A percentile compares a stretch with the other conserved stretches of the same genome.
Conservation (phyloP, 2,797 vertebrate genomes). For the Ispidina lecontei region DNA sequence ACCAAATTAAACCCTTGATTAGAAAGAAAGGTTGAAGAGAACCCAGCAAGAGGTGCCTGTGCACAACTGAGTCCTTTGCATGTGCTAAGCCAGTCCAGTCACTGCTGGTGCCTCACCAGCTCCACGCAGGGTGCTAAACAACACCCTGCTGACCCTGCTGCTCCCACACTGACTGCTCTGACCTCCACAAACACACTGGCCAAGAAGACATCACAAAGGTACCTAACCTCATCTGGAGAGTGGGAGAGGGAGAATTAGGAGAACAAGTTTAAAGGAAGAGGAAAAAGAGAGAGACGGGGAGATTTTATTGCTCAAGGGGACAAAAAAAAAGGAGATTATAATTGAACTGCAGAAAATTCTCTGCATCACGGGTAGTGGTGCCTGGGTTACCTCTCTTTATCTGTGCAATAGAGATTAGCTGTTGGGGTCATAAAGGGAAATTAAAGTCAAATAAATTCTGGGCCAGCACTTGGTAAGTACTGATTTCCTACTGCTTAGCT, state of each 20-base stretch:
- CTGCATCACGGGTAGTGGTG: constrained; percentile 46
- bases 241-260: neutral
- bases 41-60: neutral
- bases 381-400: constrained; percentile 70
- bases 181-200: neutral
- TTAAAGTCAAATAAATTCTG: constrained; percentile 69
- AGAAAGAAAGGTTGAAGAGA: neutral
- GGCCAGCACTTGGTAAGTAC: constrained; percentile 30
- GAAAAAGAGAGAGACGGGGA: constrained; percentile 3
- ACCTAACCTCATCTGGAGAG: constrained; percentile 14
- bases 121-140: neutral
- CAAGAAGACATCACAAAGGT: neutral
- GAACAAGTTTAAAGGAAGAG: constrained; percentile 17
- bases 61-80: neutral
- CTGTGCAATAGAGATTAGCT: constrained; percentile 66
- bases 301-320: constrained; percentile 45
- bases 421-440: constrained; percentile 61
- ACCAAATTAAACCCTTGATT: constrained; percentile 13
- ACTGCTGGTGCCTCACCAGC: neutral
- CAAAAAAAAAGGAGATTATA: constrained; percentile 29
- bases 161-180: neutral
- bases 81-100: neutral
- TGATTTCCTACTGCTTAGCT: constrained; percentile 30
- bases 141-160: neutral
- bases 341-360: constrained; percentile 67